Percentiles rank a stretch among this genome's conserved stretches.
Evolutionary conservation across 2,797 vertebrate genomes (phyloP).

Genomic region (Ctenopoma kingsleyae): DNA sequence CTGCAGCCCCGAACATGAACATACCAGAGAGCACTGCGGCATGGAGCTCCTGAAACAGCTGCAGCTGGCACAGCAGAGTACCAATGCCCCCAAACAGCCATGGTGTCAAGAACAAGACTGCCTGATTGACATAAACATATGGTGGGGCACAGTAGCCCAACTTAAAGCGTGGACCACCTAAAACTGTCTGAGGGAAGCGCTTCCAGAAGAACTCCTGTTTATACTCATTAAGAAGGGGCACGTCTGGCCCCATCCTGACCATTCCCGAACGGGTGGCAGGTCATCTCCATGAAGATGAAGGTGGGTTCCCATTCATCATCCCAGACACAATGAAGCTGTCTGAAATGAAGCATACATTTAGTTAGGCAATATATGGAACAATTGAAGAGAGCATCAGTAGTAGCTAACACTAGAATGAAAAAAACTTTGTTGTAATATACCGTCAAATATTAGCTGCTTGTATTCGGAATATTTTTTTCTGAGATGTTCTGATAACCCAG

Average conservation of each 20-base stretch:
- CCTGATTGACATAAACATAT: slow-evolving; percentile 94
- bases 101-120: slow-evolving; percentile 93
- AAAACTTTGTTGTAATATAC: not conserved
- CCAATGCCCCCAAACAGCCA: slow-evolving; percentile 94
- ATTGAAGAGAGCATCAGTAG: not conserved
- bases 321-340: slow-evolving; percentile 23
- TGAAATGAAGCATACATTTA: slow-evolving; percentile 50
- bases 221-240: slow-evolving; percentile 97
- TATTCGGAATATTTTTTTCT: not conserved
- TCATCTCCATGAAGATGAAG: slow-evolving; percentile 83
- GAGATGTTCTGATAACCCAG: not conserved
- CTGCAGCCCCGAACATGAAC: slow-evolving; percentile 91
- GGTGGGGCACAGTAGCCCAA: slow-evolving; percentile 95
- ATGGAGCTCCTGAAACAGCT: slow-evolving; percentile 87
- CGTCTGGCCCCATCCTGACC: slow-evolving; percentile 97
- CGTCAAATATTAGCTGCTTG: not conserved
- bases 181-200: slow-evolving; percentile 95
- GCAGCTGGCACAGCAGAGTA: slow-evolving; percentile 91
- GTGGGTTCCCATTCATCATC: slow-evolving; percentile 64
- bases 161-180: slow-evolving; percentile 94
- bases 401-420: not conserved
- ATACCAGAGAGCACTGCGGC: slow-evolving; percentile 89
- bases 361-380: slow-evolving; percentile 1
- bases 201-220: slow-evolving; percentile 99
- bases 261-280: slow-evolving; percentile 72